phyloP scores from a whole-genome alignment of 2,888 invertebrate genomes.

The Gymnocheta viridis region DNA sequence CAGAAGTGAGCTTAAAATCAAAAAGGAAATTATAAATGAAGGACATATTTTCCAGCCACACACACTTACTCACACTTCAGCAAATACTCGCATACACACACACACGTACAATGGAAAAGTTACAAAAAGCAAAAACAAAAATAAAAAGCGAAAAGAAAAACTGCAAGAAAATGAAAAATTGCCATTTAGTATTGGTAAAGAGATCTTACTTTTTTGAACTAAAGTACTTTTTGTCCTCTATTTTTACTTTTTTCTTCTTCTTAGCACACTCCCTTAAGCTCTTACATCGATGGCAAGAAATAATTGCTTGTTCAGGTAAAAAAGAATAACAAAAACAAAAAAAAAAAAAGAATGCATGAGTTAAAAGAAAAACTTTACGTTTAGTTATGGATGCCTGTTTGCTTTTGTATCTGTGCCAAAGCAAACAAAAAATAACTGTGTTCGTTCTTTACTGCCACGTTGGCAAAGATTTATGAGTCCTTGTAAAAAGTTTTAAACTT shows the following conservation, averaged over 20 bases:
- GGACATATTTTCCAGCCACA: conserved; percentile 51
- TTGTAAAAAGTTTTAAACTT: conserved; percentile 22
- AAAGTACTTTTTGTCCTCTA: conserved; percentile 6
- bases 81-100: background rate
- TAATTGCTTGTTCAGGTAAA: conserved; percentile 62
- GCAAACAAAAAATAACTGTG: background rate
- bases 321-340: background rate
- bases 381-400: conserved; percentile 42
- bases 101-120: background rate
- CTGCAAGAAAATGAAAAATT: conserved; percentile 48
- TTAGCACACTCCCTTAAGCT: conserved; percentile 3
- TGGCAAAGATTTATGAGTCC: conserved; percentile 49
- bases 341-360: background rate
- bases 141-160: background rate
- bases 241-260: background rate
- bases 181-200: conserved; percentile 45
- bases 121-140: conserved; percentile 17
- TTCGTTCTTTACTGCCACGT: background rate
- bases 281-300: conserved; percentile 11
- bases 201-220: conserved; percentile 6
- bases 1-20: conserved; percentile 10
- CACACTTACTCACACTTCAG: background rate
- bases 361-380: conserved; percentile 55
- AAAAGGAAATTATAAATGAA: conserved; percentile 49
- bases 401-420: conserved; percentile 35